Conservation (phyloP, 1,140 invertebrate species). For the Parapsyche elsis region DNA sequence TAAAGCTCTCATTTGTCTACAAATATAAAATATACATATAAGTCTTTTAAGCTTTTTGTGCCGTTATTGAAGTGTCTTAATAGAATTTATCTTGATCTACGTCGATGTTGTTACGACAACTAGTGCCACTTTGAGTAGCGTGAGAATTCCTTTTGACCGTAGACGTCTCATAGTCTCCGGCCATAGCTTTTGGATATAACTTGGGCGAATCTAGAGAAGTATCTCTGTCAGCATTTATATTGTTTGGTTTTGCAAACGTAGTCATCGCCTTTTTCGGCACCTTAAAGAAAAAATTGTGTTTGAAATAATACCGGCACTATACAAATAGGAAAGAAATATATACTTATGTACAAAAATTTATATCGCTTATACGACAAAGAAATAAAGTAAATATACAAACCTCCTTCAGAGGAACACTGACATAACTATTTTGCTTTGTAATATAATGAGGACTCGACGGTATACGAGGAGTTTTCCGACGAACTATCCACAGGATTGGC, state of each 20-base stretch:
- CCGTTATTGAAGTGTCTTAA: conserved; percentile 55
- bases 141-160: conserved; percentile 83
- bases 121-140: conserved; percentile 59
- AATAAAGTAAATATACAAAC: conserved; percentile 61
- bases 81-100: conserved; percentile 67
- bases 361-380: background rate
- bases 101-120: conserved; percentile 64
- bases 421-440: conserved; percentile 84
- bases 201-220: conserved; percentile 69
- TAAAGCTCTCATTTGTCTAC: background rate
- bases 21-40: too few relatives aligned
- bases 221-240: conserved; percentile 70
- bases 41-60: background rate
- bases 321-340: conserved; percentile 51
- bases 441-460: conserved; percentile 79
- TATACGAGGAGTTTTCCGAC: conserved; percentile 66
- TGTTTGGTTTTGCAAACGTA: conserved; percentile 71
- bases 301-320: too few relatives aligned
- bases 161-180: conserved; percentile 80
- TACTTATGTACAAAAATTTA: conserved; percentile 29
- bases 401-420: conserved; percentile 81
- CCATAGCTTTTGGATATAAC: conserved; percentile 73
- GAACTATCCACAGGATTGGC: conserved; percentile 60
- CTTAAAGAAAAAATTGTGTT: background rate
- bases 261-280: background rate